These are phyloP conservation scores for Portevinia maculata DNA, from an alignment of 2,888 invertebrate genomes.

Conservation along the genomic window DNA sequence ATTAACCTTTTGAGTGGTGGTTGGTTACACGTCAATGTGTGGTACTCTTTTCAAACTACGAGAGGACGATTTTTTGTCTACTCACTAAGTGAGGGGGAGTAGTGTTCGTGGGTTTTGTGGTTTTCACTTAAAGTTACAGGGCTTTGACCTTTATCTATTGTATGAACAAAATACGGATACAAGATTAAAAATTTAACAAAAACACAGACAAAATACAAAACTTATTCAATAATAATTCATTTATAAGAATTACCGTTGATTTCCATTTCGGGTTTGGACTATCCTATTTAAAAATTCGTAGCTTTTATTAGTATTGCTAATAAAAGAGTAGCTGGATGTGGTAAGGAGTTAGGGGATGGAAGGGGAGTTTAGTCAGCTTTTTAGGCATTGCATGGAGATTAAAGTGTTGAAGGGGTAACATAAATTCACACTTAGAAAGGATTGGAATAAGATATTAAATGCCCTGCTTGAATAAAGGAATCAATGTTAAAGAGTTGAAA, in stretches of 20 bases:
- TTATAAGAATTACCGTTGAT: slow-evolving; percentile 80
- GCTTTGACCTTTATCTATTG: slow-evolving; percentile 56
- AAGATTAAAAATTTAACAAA: slow-evolving; percentile 25
- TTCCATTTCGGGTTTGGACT: slow-evolving; percentile 82
- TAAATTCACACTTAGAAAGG: background rate
- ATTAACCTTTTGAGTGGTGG: slow-evolving; percentile 67
- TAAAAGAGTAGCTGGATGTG: background rate
- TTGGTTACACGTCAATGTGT: slow-evolving; percentile 63
- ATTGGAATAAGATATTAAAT: too few relatives aligned
- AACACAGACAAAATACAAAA: slow-evolving; percentile 31
- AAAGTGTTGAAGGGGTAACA: background rate
- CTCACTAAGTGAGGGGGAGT: slow-evolving; percentile 23
- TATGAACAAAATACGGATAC: slow-evolving; percentile 5
- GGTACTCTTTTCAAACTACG: slow-evolving; percentile 30
- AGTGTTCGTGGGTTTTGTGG: slow-evolving; percentile 42
- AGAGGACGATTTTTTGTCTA: slow-evolving; percentile 13
- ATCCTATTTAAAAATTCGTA: slow-evolving; percentile 80
- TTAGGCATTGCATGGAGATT: background rate
- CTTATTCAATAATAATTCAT: slow-evolving; percentile 28
- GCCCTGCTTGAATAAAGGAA: too few relatives aligned
- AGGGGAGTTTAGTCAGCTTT: slow-evolving; percentile 35
- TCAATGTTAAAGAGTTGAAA: too few relatives aligned
- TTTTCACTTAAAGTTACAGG: slow-evolving; percentile 46
- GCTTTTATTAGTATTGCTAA: slow-evolving; percentile 61
- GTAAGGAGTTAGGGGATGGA: background rate